Percentiles rank a stretch among this genome's conserved stretches.
Conservation (phyloP, 2,113 vertebrate species). For the Jaculus jaculus region DNA sequence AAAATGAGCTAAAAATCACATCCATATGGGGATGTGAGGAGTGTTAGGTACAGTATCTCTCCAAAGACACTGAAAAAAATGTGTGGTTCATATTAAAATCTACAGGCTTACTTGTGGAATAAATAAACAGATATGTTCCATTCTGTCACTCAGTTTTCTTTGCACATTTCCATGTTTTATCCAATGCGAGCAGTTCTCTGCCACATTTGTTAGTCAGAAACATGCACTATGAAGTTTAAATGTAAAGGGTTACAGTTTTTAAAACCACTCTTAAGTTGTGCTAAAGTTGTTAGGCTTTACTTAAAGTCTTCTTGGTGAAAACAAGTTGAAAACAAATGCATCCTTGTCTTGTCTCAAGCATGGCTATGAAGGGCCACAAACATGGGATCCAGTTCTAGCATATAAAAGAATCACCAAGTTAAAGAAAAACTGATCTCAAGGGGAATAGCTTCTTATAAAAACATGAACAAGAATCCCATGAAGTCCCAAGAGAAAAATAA, state of each 20-base stretch:
- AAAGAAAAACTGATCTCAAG: conserved; percentile 63
- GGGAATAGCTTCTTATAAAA: conserved; percentile 23
- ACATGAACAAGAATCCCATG: not conserved
- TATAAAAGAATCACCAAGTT: conserved; percentile 54
- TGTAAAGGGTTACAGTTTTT: not conserved
- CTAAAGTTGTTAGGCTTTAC: not conserved
- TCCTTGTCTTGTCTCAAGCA: conserved; percentile 30
- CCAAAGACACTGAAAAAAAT: not conserved
- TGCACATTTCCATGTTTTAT: not conserved
- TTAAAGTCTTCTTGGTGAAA: not conserved
- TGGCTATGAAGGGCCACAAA: conserved; percentile 14
- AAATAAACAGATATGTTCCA: not conserved
- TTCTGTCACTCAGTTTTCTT: not conserved
- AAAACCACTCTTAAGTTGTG: not conserved
- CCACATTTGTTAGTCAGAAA: not conserved
- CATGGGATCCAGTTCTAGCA: conserved; percentile 32
- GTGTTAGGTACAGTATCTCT: not conserved
- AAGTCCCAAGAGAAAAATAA: conserved; percentile 22
- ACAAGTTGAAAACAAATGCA: not conserved
- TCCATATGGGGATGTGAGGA: not conserved
- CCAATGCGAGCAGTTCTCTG: not conserved
- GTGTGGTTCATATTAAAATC: not conserved
- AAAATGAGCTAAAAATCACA: not conserved
- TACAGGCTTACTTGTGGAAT: not conserved
- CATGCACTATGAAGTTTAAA: not conserved